These are phyloP conservation scores for Propithecus deckenii DNA, from an alignment of 2,797 vertebrate genomes.

Conservation along the genomic window DNA sequence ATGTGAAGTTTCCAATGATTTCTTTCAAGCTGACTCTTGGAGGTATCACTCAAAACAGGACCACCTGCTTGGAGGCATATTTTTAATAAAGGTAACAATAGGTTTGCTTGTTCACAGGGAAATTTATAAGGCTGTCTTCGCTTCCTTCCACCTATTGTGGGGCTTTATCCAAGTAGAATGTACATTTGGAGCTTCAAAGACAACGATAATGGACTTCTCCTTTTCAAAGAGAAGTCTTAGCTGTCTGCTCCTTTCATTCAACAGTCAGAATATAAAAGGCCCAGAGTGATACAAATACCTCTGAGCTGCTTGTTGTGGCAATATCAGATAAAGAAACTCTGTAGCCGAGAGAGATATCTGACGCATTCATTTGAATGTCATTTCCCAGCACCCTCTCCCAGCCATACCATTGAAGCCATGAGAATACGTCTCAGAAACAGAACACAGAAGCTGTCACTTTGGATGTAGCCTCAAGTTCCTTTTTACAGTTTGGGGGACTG, in stretches of 20 bases:
- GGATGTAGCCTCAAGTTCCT: background rate
- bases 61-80: slow-evolving; percentile 42
- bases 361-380: slow-evolving; percentile 72
- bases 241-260: slow-evolving; percentile 59
- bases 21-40: slow-evolving; percentile 40
- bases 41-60: slow-evolving; percentile 35
- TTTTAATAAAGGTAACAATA: slow-evolving; percentile 74
- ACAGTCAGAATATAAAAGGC: slow-evolving; percentile 55
- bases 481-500: background rate
- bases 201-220: slow-evolving; percentile 54
- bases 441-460: background rate
- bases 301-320: slow-evolving; percentile 59
- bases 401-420: slow-evolving; percentile 27
- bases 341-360: slow-evolving; percentile 46
- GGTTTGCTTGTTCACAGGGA: slow-evolving; percentile 30
- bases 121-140: slow-evolving; percentile 56
- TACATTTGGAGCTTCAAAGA: slow-evolving; percentile 58
- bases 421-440: slow-evolving; percentile 30
- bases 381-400: slow-evolving; percentile 29
- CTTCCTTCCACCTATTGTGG: slow-evolving; percentile 45
- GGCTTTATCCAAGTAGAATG: slow-evolving; percentile 58
- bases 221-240: slow-evolving; percentile 58
- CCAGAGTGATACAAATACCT: slow-evolving; percentile 59
- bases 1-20: background rate
- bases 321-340: slow-evolving; percentile 66